Evolutionary conservation across 2,113 vertebrate genomes (phyloP).

Genomic region (Mobula hypostoma): DNA sequence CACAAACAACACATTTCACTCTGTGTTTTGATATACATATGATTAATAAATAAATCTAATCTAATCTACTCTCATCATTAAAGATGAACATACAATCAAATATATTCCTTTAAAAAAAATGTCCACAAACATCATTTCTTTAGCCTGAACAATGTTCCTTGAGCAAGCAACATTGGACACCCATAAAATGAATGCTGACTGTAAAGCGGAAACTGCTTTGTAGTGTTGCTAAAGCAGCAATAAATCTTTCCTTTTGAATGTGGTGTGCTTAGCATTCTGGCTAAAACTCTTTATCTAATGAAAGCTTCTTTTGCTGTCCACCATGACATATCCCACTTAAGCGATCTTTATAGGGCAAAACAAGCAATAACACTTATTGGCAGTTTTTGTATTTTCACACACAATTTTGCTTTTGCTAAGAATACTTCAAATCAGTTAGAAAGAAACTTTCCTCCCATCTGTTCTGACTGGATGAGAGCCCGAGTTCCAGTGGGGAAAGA

Average conservation of each 20-base stretch:
- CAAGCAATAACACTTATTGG: background rate
- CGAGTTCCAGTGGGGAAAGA: background rate
- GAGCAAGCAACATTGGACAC: background rate
- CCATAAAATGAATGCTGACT: background rate
- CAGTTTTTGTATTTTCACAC: constrained; percentile 24
- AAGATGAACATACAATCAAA: background rate
- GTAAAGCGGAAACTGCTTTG: background rate
- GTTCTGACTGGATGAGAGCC: background rate
- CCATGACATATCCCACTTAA: background rate
- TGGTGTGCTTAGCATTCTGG: background rate
- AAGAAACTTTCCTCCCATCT: background rate
- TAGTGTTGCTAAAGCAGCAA: background rate
- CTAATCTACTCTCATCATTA: background rate
- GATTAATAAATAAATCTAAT: no score
- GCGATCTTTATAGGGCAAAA: background rate
- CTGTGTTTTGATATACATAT: no score
- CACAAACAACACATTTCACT: no score
- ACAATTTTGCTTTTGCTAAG: constrained; percentile 10
- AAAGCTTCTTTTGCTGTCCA: background rate
- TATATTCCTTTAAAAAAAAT: background rate
- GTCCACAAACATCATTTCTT: background rate
- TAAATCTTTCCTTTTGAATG: background rate
- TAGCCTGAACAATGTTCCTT: background rate
- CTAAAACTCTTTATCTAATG: constrained; percentile 9
- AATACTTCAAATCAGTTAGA: background rate